Conservation (phyloP, 2,797 vertebrate genomes). For the Lycodopsis pacificus region DNA sequence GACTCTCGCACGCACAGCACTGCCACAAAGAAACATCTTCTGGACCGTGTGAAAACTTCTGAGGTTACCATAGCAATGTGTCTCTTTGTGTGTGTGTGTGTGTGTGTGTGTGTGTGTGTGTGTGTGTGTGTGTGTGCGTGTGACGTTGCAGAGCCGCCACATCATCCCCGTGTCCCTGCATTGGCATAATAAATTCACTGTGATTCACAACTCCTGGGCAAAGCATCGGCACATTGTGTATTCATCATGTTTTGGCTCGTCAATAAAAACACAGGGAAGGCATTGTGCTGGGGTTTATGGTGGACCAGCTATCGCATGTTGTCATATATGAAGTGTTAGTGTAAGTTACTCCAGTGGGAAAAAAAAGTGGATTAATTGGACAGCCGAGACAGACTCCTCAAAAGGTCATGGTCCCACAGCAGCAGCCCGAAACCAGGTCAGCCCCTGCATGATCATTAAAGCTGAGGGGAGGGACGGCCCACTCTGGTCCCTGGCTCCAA, state of each 20-base stretch:
- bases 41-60: slow-evolving; percentile 78
- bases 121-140: slow-evolving; percentile 23
- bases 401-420: slow-evolving; percentile 39
- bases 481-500: neutral
- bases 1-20: slow-evolving; percentile 47
- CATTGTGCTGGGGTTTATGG: slow-evolving; percentile 19
- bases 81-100: slow-evolving; percentile 45
- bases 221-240: slow-evolving; percentile 51
- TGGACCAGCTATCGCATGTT: slow-evolving; percentile 11
- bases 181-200: slow-evolving; percentile 71
- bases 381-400: slow-evolving; percentile 13
- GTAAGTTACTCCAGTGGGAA: slow-evolving; percentile 1
- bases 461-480: neutral
- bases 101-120: slow-evolving; percentile 31
- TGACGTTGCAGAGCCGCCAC: slow-evolving; percentile 48
- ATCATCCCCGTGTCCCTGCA: slow-evolving; percentile 54
- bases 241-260: slow-evolving; percentile 57
- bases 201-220: slow-evolving; percentile 69
- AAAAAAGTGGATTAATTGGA: slow-evolving; percentile 38
- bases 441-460: neutral
- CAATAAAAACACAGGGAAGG: slow-evolving; percentile 55
- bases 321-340: neutral
- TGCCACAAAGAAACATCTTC: slow-evolving; percentile 71
- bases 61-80: slow-evolving; percentile 75
- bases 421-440: slow-evolving; percentile 43